Evolutionary conservation across 2,888 invertebrate species (phyloP).

Genomic region (Melolontha melolontha): DNA sequence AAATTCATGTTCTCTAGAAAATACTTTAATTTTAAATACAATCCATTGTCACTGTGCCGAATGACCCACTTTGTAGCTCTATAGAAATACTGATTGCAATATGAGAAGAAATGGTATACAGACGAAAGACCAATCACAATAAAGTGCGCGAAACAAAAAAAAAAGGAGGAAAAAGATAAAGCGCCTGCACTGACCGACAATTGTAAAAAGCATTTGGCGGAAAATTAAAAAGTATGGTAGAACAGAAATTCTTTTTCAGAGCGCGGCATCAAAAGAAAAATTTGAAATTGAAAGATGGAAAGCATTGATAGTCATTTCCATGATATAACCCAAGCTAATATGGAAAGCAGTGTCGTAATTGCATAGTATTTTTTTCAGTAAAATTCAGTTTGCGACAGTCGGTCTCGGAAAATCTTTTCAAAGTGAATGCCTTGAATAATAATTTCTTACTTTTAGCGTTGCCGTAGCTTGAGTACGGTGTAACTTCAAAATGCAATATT

Average conservation of each 20-base stretch:
- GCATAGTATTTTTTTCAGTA: too few species aligned
- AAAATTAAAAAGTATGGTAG: slow-evolving; percentile 26
- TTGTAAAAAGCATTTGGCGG: slow-evolving; percentile 13
- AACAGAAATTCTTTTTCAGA: background rate
- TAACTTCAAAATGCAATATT: too few species aligned
- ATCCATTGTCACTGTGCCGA: background rate
- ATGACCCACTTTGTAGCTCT: background rate
- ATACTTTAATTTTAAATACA: background rate
- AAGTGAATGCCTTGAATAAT: too few species aligned
- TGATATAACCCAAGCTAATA: too few species aligned
- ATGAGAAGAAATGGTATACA: slow-evolving; percentile 5
- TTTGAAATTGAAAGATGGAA: background rate
- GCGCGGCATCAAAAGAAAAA: background rate
- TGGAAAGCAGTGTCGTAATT: too few species aligned
- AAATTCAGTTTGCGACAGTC: too few species aligned
- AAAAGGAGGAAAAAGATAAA: background rate
- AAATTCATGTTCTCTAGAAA: background rate
- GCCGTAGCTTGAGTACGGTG: too few species aligned
- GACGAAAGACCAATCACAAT: background rate
- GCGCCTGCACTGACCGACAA: slow-evolving; percentile 12
- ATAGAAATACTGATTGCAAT: slow-evolving; percentile 12
- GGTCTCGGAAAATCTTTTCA: too few species aligned
- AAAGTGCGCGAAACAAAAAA: slow-evolving; percentile 13
- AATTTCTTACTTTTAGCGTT: too few species aligned
- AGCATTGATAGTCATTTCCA: background rate